phyloP scores from a whole-genome alignment of 2,888 invertebrate species.

The Diarsia mendica region DNA sequence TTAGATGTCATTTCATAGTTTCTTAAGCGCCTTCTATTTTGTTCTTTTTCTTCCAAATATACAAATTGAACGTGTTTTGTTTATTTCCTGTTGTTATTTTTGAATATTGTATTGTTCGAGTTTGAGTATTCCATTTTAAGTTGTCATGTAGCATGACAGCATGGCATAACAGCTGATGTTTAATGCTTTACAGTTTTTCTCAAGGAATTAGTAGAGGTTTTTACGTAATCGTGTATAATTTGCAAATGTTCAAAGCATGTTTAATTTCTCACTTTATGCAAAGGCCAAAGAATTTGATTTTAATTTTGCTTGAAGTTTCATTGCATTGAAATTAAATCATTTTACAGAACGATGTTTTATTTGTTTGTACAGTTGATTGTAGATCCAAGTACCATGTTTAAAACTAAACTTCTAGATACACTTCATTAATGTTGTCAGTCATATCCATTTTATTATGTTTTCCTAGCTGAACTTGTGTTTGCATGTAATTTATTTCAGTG shows the following conservation, averaged over 20 bases:
- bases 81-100: background rate
- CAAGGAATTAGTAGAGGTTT: background rate
- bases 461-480: constrained; percentile 42
- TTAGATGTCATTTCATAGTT: constrained; percentile 16
- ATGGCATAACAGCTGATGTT: background rate
- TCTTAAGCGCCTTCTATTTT: background rate
- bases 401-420: background rate
- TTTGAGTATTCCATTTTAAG: background rate
- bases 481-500: constrained; percentile 59
- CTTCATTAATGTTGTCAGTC: background rate
- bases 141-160: background rate
- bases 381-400: background rate
- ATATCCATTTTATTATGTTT: constrained; percentile 27
- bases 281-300: constrained; percentile 8
- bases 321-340: constrained; percentile 12
- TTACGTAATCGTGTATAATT: background rate
- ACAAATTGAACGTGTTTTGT: background rate
- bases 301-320: background rate
- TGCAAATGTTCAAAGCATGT: background rate
- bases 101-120: background rate
- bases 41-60: background rate
- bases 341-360: background rate
- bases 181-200: background rate
- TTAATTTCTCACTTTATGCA: background rate
- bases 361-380: background rate